Evolutionary conservation across 1,140 invertebrate species (phyloP).

Genomic region (Scaptodrosophila lebanonensis): DNA sequence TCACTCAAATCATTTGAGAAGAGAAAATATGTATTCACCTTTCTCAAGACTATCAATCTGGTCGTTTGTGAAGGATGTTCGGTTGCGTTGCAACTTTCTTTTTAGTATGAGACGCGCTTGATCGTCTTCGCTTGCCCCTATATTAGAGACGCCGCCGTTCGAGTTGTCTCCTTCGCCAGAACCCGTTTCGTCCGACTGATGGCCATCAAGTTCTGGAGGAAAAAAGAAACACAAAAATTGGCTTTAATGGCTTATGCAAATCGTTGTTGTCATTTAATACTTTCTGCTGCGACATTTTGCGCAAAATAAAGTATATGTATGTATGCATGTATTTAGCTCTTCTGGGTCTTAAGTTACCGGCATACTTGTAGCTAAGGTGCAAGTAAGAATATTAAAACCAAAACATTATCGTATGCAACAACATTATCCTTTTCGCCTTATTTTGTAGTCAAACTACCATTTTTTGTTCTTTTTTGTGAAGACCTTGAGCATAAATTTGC

Average conservation of each 20-base stretch:
- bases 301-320: constrained; percentile 3
- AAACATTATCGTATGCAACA: too few relatives aligned
- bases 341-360: too few relatives aligned
- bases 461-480: too few relatives aligned
- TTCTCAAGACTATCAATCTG: constrained; percentile 99
- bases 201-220: constrained; percentile 80
- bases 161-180: constrained; percentile 86
- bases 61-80: constrained; percentile 99
- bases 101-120: constrained; percentile 93
- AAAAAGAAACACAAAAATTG: constrained; percentile 7
- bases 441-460: too few relatives aligned
- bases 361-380: too few relatives aligned
- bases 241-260: constrained; percentile 7
- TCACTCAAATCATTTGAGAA: background rate
- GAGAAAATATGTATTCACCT: constrained; percentile 80
- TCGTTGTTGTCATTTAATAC: constrained; percentile 2
- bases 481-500: too few relatives aligned
- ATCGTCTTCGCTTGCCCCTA: constrained; percentile 86
- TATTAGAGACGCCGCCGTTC: constrained; percentile 84
- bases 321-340: background rate
- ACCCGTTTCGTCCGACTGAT: constrained; percentile 85
- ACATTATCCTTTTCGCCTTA: too few relatives aligned
- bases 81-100: constrained; percentile 97
- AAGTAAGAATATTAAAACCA: too few relatives aligned
- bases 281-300: background rate